Evolutionary conservation across 2,888 invertebrate species (phyloP).

Genomic region (Volucella bombylans): DNA sequence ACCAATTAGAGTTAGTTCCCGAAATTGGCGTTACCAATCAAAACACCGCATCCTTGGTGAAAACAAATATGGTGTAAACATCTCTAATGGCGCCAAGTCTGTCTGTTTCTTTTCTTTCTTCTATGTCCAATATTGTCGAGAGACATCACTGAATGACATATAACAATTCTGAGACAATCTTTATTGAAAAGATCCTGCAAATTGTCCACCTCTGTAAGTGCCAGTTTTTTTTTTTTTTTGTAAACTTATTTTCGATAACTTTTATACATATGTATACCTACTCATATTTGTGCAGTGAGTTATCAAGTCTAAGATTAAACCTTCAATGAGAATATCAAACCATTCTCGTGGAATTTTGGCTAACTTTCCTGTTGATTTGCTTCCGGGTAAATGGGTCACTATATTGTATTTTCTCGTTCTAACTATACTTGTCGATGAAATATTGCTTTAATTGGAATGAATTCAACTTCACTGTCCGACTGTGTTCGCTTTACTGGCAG

Average conservation of each 20-base stretch:
- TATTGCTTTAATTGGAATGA: neutral
- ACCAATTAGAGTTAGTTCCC: neutral
- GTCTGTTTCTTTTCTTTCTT: too few species aligned
- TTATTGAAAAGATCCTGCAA: constrained; percentile 6
- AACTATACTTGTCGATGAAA: neutral
- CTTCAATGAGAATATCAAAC: neutral
- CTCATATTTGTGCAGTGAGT: too few species aligned
- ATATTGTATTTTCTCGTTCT: neutral
- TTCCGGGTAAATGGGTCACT: neutral
- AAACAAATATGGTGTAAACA: too few species aligned
- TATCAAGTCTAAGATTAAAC: too few species aligned
- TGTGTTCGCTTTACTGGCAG: constrained; percentile 6
- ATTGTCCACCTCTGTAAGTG: too few species aligned
- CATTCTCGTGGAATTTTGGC: neutral
- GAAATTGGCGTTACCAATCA: neutral
- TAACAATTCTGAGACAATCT: neutral
- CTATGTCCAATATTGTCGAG: too few species aligned
- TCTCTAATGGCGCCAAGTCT: too few species aligned
- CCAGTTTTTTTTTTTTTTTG: too few species aligned
- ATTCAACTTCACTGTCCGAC: neutral
- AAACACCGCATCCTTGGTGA: constrained; percentile 81
- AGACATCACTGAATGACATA: neutral
- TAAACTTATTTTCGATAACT: too few species aligned
- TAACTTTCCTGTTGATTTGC: too few species aligned
- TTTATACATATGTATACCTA: too few species aligned